phyloP scores from a whole-genome alignment of 2,113 vertebrate species.

The Callithrix jacchus region DNA sequence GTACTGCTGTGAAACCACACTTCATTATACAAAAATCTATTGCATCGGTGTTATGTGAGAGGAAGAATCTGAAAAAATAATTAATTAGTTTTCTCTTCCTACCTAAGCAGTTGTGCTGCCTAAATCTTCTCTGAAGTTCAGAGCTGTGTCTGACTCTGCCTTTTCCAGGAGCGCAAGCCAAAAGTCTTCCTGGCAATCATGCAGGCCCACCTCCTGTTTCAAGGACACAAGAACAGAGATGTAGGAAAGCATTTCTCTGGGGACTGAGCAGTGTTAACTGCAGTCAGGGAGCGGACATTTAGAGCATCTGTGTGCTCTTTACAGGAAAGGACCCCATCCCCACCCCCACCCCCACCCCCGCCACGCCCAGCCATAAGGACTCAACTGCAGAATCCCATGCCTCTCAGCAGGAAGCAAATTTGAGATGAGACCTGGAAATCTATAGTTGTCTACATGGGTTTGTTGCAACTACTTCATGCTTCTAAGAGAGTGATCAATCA shows the following conservation, averaged over 20 bases:
- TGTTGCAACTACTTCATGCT: not conserved
- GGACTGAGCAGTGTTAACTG: not conserved
- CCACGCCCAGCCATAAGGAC: not conserved
- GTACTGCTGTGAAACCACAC: not conserved
- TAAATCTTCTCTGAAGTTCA: not conserved
- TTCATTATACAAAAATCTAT: not conserved
- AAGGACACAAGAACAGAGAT: not conserved
- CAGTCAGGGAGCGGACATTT: fast-evolving
- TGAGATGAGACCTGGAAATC: not conserved
- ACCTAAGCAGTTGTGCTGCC: not conserved
- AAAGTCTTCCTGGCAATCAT: not conserved
- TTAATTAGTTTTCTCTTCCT: not conserved
- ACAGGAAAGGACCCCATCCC: not conserved
- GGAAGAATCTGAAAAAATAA: not conserved
- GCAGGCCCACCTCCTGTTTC: fast-evolving
- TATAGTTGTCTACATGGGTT: not conserved
- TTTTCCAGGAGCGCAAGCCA: not conserved
- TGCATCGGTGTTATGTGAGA: not conserved
- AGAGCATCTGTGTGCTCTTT: not conserved
- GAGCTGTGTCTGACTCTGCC: not conserved
- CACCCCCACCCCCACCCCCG: too few species aligned
- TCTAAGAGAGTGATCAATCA: not conserved
- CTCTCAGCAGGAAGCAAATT: not conserved
- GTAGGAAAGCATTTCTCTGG: not conserved
- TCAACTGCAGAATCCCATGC: not conserved